phyloP scores from a whole-genome alignment of 2,888 invertebrate genomes.

The Cerastoderma edule region DNA sequence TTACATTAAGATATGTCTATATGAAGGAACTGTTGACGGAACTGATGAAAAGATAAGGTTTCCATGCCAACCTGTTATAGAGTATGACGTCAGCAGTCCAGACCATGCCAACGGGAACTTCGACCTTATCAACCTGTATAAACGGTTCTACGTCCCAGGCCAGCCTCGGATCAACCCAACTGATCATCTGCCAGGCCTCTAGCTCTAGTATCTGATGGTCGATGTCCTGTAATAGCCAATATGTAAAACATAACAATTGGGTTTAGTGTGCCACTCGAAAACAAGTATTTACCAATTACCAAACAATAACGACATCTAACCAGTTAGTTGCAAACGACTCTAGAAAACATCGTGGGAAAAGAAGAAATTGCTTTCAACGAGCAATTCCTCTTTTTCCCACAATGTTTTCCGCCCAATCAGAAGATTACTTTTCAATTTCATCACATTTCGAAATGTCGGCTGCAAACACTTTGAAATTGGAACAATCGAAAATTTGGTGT shows the following conservation, averaged over 20 bases:
- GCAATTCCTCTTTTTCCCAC: neutral
- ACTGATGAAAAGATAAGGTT: neutral
- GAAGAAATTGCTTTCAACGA: neutral
- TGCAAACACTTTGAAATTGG: too few relatives aligned
- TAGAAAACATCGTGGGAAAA: neutral
- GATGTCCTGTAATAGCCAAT: neutral
- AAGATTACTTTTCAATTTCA: too few relatives aligned
- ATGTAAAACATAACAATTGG: neutral
- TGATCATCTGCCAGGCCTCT: neutral
- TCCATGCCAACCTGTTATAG: neutral
- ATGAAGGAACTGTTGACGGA: neutral
- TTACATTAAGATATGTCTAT: neutral
- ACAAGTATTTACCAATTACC: too few relatives aligned
- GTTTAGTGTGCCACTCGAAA: neutral
- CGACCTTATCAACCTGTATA: neutral
- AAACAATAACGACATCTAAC: too few relatives aligned
- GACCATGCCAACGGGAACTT: neutral
- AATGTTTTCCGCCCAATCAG: too few relatives aligned
- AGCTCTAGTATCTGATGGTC: neutral
- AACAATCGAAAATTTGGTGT: too few relatives aligned
- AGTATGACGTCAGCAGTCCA: slow-evolving; percentile 12
- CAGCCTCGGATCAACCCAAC: neutral
- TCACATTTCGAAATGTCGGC: too few relatives aligned
- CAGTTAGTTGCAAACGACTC: neutral
- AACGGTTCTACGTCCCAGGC: slow-evolving; percentile 1